A percentile compares a stretch with the other conserved stretches of the same genome.
These are phyloP conservation scores for Penaeus chinensis DNA, from an alignment of 1,140 invertebrate species.

Conservation along the genomic window DNA sequence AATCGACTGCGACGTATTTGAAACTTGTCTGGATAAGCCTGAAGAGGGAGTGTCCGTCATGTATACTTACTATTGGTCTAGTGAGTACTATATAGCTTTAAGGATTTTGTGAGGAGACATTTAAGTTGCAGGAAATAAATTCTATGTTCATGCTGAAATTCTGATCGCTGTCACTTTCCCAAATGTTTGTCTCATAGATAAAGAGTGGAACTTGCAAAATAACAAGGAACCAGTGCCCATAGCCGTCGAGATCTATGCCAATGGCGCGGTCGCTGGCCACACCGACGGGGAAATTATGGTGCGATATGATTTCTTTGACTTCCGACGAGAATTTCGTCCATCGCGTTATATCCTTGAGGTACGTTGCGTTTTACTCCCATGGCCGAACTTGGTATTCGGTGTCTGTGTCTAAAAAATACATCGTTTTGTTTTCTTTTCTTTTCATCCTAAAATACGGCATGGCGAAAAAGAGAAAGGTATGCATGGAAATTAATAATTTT, in stretches of 20 bases:
- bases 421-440: no score
- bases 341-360: slow-evolving; percentile 38
- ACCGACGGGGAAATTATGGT: slow-evolving; percentile 19
- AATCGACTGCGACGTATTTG: slow-evolving; percentile 26
- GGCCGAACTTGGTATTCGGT: neutral
- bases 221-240: slow-evolving; percentile 37
- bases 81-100: slow-evolving; percentile 11
- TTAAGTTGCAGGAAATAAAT: neutral
- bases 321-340: slow-evolving; percentile 36
- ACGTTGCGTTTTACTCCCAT: neutral
- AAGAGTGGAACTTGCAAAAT: slow-evolving; percentile 46
- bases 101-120: neutral
- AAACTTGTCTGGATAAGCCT: slow-evolving; percentile 21
- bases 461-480: no score
- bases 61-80: slow-evolving; percentile 46
- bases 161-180: neutral
- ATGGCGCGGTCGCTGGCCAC: neutral
- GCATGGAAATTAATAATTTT: no score
- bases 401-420: neutral
- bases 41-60: slow-evolving; percentile 21
- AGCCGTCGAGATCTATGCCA: slow-evolving; percentile 20
- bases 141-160: neutral
- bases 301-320: slow-evolving; percentile 40
- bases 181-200: neutral
- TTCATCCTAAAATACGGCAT: no score